Evolutionary conservation across 2,113 vertebrate genomes (phyloP).

Genomic region (Heterochromis multidens): DNA sequence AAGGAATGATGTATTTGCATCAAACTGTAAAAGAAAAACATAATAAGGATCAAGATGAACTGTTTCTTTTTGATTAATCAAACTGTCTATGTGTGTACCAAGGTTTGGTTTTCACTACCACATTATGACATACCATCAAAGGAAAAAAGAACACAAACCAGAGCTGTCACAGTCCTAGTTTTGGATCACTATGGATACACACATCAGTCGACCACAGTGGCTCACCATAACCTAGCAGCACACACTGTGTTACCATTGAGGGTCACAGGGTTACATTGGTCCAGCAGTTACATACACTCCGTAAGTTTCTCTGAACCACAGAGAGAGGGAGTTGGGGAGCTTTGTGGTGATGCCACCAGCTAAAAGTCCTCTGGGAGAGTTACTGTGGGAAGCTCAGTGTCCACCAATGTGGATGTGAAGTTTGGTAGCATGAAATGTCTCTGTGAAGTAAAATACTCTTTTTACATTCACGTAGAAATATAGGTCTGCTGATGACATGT

Average conservation of each 20-base stretch:
- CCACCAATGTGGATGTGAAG: background rate
- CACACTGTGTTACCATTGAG: constrained; percentile 6
- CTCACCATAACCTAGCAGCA: constrained; percentile 15
- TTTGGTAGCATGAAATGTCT: background rate
- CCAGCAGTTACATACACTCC: background rate
- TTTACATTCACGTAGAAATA: background rate
- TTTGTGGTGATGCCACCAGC: background rate
- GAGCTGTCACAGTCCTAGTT: background rate
- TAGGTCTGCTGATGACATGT: background rate
- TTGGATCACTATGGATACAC: background rate
- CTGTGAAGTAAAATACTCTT: background rate
- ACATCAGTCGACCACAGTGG: constrained; percentile 21
- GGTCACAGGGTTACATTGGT: background rate
- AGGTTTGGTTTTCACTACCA: background rate
- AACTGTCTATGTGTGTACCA: background rate
- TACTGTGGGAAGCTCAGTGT: background rate
- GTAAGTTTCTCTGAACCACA: background rate
- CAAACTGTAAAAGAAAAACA: background rate
- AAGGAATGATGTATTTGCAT: background rate
- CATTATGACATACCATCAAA: background rate
- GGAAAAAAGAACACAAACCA: background rate
- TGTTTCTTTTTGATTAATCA: too few species aligned
- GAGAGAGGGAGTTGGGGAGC: fast-evolving
- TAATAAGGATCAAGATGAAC: background rate
- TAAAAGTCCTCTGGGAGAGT: background rate